phyloP scores from a whole-genome alignment of 2,888 invertebrate species.

The Ligdia adustata region DNA sequence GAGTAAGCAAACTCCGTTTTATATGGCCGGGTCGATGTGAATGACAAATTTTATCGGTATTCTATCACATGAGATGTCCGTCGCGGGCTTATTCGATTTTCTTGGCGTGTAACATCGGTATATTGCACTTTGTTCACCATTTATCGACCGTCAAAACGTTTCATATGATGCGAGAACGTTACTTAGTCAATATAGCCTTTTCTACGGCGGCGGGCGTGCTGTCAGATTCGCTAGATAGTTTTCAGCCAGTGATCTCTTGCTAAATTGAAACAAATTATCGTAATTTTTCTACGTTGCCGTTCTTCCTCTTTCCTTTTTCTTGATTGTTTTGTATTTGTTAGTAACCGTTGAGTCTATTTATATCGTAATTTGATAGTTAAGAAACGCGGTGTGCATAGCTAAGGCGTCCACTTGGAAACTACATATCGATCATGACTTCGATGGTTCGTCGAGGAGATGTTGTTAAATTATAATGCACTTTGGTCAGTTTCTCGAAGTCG shows the following conservation, averaged over 20 bases:
- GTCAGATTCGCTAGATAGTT: slow-evolving; percentile 34
- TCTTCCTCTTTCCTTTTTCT: slow-evolving; percentile 12
- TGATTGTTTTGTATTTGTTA: slow-evolving; percentile 12
- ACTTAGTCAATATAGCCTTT: slow-evolving; percentile 33
- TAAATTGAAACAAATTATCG: slow-evolving; percentile 22
- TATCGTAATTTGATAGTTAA: slow-evolving; percentile 17
- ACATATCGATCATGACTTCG: slow-evolving; percentile 20
- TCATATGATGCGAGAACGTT: slow-evolving; percentile 33
- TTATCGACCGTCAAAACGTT: slow-evolving; percentile 36
- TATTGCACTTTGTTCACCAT: slow-evolving; percentile 34
- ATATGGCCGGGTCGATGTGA: slow-evolving; percentile 47
- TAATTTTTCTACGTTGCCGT: background rate
- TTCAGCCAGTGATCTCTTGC: slow-evolving; percentile 27
- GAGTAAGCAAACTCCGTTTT: slow-evolving; percentile 58
- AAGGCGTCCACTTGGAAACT: slow-evolving; percentile 15
- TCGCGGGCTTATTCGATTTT: slow-evolving; percentile 40
- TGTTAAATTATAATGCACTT: slow-evolving; percentile 43
- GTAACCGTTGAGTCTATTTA: slow-evolving; percentile 7
- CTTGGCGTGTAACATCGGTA: slow-evolving; percentile 38
- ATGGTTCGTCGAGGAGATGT: slow-evolving; percentile 17
- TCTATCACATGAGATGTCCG: slow-evolving; percentile 47
- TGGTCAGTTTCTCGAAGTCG: slow-evolving; percentile 42
- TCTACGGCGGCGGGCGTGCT: slow-evolving; percentile 31
- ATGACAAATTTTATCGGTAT: slow-evolving; percentile 59
- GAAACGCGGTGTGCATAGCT: slow-evolving; percentile 3